Evolutionary conservation across 2,888 invertebrate genomes (phyloP).

Genomic region (Sceliomorpha sp.): DNA sequence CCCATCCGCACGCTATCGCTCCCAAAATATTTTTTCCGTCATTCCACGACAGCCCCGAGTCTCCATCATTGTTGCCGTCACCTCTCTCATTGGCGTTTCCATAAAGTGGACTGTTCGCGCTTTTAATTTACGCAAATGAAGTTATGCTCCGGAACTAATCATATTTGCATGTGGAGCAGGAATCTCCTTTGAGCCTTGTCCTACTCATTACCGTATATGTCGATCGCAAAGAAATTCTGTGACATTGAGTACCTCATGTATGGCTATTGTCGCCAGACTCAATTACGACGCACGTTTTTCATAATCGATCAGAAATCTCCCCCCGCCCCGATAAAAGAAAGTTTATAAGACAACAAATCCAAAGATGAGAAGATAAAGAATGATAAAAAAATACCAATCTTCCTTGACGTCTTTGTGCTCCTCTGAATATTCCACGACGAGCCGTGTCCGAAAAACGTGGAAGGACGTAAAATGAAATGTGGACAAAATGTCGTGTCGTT

Average conservation of each 20-base stretch:
- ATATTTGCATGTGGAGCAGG: constrained; percentile 76
- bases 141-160: constrained; percentile 77
- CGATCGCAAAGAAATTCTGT: constrained; percentile 57
- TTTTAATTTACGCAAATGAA: constrained; percentile 78
- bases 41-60: constrained; percentile 20
- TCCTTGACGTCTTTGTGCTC: too few relatives aligned
- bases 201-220: constrained; percentile 68
- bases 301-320: too few relatives aligned
- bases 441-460: too few relatives aligned
- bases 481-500: neutral
- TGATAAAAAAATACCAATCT: neutral
- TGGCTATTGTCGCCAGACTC: too few relatives aligned
- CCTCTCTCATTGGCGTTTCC: constrained; percentile 63
- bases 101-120: constrained; percentile 72
- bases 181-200: constrained; percentile 73
- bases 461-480: constrained; percentile 1
- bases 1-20: too few relatives aligned
- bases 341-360: neutral
- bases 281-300: too few relatives aligned
- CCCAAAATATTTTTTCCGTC: too few relatives aligned
- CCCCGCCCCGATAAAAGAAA: too few relatives aligned
- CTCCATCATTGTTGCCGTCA: constrained; percentile 14
- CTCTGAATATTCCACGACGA: too few relatives aligned
- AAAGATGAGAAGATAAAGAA: neutral
- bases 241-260: neutral